Base-by-base conservation (phyloP, 2,888 invertebrate genomes). In the Cepaea hortensis region DNA sequence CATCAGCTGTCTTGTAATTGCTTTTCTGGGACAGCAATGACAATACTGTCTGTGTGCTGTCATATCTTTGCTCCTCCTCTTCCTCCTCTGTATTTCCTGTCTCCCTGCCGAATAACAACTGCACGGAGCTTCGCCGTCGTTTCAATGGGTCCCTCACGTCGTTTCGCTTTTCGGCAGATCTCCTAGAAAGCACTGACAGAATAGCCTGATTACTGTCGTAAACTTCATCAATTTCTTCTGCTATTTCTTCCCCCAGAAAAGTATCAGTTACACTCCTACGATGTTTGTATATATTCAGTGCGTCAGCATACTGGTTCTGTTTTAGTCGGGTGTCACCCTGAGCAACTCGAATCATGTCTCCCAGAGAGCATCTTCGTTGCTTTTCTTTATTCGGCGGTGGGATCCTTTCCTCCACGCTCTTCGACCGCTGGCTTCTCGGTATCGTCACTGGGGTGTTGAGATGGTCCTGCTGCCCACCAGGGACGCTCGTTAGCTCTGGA, bases 211-310 rank as follows among this genome's bases (percentile, higher is more conserved):
- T 79, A 48, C 70, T 84, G 20, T 80, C 72, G 15, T 85, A 72
- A 76, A 23, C 76, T 18, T 85, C 85, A n/a, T 84, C 85, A 3
- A n/a, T 50, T 18, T 85, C 87, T n/a, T 86, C 88, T 0, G 65
- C 48, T 3, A 87, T 87, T 6, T 87, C 87, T 11, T 75, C 80
- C 11, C 88, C 88, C 68, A 88, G 83, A 79, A 87, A 88, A 0
- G 88, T 88, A 62, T 88, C 88, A 5, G 88, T 88, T 3, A 88
- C 84, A 46, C 88, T 88, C 3, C 77, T 77, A 0, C 88, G 81
- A 46, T 88, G 88, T 5, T 82, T 76, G 87, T 88, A 88, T 48
- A 87, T 81, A 84, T 88, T 88, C 20, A 86, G 62, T 3, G 88
- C 87, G 79, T 88, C 86, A 13, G 77, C 84, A 62, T 75, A 76